Evolutionary conservation across 2,797 vertebrate species (phyloP).

Genomic region (Microtus obscurus): DNA sequence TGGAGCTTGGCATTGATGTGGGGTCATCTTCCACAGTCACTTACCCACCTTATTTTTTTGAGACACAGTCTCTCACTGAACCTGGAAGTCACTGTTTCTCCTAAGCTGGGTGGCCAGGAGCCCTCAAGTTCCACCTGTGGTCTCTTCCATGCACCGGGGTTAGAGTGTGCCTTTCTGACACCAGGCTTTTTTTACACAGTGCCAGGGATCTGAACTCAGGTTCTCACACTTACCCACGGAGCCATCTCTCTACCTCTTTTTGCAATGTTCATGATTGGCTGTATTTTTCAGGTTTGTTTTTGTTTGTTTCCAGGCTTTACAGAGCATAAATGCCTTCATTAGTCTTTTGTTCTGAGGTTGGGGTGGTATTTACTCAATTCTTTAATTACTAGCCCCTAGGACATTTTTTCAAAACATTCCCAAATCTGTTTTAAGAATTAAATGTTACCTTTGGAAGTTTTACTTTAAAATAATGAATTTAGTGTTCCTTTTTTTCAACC

Average conservation of each 20-base stretch:
- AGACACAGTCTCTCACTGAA: neutral
- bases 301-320: neutral
- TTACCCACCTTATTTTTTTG: neutral
- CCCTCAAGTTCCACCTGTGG: neutral
- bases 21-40: neutral
- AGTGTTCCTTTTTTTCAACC: neutral
- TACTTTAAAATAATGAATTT: slow-evolving; percentile 12
- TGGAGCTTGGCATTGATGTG: neutral
- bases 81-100: neutral
- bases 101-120: neutral
- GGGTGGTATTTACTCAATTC: neutral
- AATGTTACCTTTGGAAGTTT: slow-evolving; percentile 12
- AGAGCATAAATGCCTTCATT: neutral
- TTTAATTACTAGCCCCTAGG: neutral
- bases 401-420: neutral
- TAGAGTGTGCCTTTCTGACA: neutral
- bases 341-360: neutral
- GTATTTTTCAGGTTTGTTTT: neutral
- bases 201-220: neutral
- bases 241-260: neutral
- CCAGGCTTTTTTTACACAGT: neutral
- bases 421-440: neutral
- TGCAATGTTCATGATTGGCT: neutral
- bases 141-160: too few relatives aligned
- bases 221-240: neutral